A percentile compares a stretch with the other conserved stretches of the same genome.
Conservation (phyloP, 2,888 invertebrate genomes). For the Chrysolina oricalcia region DNA sequence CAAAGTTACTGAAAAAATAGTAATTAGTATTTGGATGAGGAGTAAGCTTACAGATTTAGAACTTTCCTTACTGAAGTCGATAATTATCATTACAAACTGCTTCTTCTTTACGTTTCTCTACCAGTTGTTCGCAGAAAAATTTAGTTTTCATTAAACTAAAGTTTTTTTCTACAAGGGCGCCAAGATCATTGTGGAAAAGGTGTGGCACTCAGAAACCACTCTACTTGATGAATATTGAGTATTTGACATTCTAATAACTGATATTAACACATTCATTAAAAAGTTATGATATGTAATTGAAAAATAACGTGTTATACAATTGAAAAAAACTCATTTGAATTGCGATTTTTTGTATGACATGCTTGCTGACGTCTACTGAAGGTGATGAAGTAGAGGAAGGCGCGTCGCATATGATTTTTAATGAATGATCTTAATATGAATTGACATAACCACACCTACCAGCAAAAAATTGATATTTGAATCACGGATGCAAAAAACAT, state of each 20-base stretch:
- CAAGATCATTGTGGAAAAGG: background rate
- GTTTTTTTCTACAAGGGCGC: constrained; percentile 1
- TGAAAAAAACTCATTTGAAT: constrained; percentile 15
- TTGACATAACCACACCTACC: constrained; percentile 1
- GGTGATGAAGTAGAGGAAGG: constrained; percentile 20
- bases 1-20: too few species aligned
- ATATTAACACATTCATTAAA: constrained; percentile 19
- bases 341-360: background rate
- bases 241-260: constrained; percentile 2
- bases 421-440: background rate
- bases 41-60: too few species aligned
- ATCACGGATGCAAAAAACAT: background rate
- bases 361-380: constrained; percentile 7
- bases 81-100: too few species aligned
- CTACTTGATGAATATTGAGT: constrained; percentile 3
- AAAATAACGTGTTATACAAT: background rate
- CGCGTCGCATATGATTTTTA: background rate
- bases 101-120: background rate
- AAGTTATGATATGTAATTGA: background rate
- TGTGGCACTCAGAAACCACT: background rate
- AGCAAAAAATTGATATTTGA: background rate
- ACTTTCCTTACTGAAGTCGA: too few species aligned
- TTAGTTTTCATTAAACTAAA: background rate
- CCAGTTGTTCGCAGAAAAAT: background rate
- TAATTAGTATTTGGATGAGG: too few species aligned